Evolutionary conservation across 1,140 invertebrate genomes (phyloP).

Genomic region (Drosophila azteca): DNA sequence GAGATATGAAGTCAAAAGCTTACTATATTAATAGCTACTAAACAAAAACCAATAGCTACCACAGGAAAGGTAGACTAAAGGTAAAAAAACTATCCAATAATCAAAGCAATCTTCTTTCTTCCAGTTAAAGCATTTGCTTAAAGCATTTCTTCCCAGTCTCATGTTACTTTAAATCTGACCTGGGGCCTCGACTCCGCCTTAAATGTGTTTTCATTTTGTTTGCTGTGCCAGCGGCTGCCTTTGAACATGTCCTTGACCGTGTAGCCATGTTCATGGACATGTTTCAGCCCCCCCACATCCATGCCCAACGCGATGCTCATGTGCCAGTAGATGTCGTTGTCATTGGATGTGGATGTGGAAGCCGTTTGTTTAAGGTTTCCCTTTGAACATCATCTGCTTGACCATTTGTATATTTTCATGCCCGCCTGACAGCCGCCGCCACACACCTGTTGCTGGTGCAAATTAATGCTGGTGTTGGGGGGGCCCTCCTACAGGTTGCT

Average conservation of each 20-base stretch:
- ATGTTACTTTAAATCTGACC: constrained; percentile 9
- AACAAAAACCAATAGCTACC: too few relatives aligned
- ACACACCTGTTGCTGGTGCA: constrained; percentile 69
- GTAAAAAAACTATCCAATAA: too few relatives aligned
- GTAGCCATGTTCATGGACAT: constrained; percentile 16
- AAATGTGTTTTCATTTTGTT: constrained; percentile 16
- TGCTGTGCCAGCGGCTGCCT: constrained; percentile 31
- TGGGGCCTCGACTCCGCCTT: constrained; percentile 7
- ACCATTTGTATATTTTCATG: constrained; percentile 63
- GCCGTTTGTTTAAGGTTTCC: constrained; percentile 43
- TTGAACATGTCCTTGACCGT: constrained; percentile 39
- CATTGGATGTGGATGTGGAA: constrained; percentile 29
- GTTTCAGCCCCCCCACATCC: constrained; percentile 5
- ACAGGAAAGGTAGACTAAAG: too few relatives aligned
- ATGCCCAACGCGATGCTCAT: constrained; percentile 26
- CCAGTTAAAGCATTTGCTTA: not conserved
- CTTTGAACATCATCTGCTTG: constrained; percentile 38
- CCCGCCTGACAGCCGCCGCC: constrained; percentile 14
- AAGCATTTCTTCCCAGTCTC: constrained; percentile 2
- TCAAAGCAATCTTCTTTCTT: not conserved
- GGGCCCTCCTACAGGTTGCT: constrained; percentile 34
- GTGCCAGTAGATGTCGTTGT: constrained; percentile 34
- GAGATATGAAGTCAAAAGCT: too few relatives aligned
- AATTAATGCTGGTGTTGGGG: constrained; percentile 54
- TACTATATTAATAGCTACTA: too few relatives aligned